A percentile compares a stretch with the other conserved stretches of the same genome.
These are phyloP conservation scores for Cybosia mesomella DNA, from an alignment of 2,888 invertebrate species.

Conservation along the genomic window DNA sequence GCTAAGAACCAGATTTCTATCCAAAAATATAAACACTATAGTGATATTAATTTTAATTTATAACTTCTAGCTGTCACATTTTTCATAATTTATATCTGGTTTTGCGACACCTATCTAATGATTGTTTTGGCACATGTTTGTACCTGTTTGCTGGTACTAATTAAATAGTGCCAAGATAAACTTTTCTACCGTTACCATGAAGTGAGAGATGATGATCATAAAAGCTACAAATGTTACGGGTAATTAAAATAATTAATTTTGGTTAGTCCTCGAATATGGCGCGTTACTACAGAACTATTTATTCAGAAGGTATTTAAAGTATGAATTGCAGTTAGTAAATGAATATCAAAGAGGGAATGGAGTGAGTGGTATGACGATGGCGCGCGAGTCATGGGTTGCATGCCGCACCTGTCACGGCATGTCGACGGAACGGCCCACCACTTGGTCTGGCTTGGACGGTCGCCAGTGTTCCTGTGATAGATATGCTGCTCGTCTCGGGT, in stretches of 20 bases:
- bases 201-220: constrained; percentile 33
- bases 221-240: constrained; percentile 41
- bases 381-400: constrained; percentile 82
- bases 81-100: constrained; percentile 74
- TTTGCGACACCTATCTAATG: constrained; percentile 67
- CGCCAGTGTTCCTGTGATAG: constrained; percentile 82
- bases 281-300: constrained; percentile 50
- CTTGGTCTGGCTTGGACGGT: constrained; percentile 80
- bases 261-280: constrained; percentile 44
- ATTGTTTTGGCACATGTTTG: constrained; percentile 72
- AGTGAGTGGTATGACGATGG: constrained; percentile 67
- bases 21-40: constrained; percentile 75
- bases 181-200: constrained; percentile 39
- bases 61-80: constrained; percentile 71
- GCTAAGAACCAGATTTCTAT: constrained; percentile 77
- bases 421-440: constrained; percentile 83
- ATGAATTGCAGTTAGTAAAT: constrained; percentile 59
- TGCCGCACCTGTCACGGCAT: constrained; percentile 83
- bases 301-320: constrained; percentile 54
- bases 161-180: constrained; percentile 60
- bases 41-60: constrained; percentile 77
- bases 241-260: constrained; percentile 40
- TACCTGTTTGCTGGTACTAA: constrained; percentile 60
- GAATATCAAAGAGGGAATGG: constrained; percentile 68
- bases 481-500: constrained; percentile 81